A percentile compares a stretch with the other conserved stretches of the same genome.
Evolutionary conservation across 2,113 vertebrate genomes (phyloP).

Genomic region (Hipposideros armiger): DNA sequence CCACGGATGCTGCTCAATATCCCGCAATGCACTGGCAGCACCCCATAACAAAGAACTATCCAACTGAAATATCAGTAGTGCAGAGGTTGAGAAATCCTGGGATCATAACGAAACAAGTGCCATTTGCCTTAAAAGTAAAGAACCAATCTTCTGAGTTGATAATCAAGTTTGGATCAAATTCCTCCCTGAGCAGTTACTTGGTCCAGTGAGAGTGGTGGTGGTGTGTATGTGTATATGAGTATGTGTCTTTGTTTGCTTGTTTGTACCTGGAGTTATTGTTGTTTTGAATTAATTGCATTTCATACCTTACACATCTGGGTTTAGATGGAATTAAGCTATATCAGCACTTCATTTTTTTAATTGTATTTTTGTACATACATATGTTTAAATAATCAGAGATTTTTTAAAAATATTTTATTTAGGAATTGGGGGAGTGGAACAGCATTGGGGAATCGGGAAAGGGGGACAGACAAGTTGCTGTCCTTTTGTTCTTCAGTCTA

Average conservation of each 20-base stretch:
- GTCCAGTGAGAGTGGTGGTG: no score
- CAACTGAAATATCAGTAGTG: not conserved
- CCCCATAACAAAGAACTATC: not conserved
- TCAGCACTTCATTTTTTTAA: not conserved
- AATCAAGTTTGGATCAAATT: constrained; percentile 44
- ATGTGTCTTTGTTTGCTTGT: not conserved
- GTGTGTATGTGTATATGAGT: no score
- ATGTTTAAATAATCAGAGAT: constrained; percentile 16
- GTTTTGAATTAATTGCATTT: constrained; percentile 9
- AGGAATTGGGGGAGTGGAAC: no score
- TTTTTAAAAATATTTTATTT: not conserved
- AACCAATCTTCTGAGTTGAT: not conserved
- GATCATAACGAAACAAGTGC: not conserved
- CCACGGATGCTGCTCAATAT: not conserved
- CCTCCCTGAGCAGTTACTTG: not conserved
- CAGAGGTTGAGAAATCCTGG: not conserved
- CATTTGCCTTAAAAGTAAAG: constrained; percentile 3
- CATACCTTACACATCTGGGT: not conserved
- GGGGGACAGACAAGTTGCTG: no score
- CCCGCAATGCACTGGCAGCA: not conserved
- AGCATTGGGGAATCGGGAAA: no score
- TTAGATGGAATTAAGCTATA: not conserved
- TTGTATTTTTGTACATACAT: not conserved
- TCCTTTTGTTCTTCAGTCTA: no score
- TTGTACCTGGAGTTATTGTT: not conserved